Evolutionary conservation across 2,113 vertebrate genomes (phyloP).

Genomic region (Caranx melampygus): DNA sequence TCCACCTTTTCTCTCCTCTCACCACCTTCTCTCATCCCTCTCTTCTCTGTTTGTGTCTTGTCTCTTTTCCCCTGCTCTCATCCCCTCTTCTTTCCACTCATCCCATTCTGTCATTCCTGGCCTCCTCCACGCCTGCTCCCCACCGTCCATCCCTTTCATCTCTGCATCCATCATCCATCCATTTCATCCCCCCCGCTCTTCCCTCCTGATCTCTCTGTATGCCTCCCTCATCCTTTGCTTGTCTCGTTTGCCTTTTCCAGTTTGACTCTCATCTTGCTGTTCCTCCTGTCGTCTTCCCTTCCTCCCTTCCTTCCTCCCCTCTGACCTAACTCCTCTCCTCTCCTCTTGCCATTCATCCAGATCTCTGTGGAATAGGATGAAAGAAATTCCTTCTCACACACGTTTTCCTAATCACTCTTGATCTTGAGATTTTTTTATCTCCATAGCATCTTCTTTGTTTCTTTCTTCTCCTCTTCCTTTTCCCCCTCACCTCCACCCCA

Average conservation of each 20-base stretch:
- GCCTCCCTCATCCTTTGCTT: not conserved
- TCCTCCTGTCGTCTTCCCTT: not conserved
- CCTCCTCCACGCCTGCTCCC: not conserved
- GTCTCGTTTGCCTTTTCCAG: conserved; percentile 36
- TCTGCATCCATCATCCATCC: conserved; percentile 15
- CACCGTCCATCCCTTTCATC: conserved; percentile 31
- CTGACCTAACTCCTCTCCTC: not conserved
- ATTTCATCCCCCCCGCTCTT: conserved; percentile 7
- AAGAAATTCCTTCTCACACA: conserved; percentile 28
- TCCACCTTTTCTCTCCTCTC: not conserved
- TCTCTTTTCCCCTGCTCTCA: not conserved
- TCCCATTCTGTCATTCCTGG: not conserved
- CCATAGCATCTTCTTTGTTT: conserved; percentile 17
- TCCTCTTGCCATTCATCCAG: conserved; percentile 11
- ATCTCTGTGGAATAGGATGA: not conserved
- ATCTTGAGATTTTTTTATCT: conserved; percentile 34
- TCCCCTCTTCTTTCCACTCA: conserved; percentile 6
- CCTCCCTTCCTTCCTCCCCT: not conserved
- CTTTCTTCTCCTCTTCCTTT: not conserved
- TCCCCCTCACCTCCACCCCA: not conserved
- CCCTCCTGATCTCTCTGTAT: conserved; percentile 2
- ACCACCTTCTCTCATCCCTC: not conserved
- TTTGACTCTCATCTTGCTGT: conserved; percentile 15
- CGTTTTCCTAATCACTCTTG: conserved; percentile 20
- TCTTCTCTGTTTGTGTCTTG: not conserved